Evolutionary conservation across 2,888 invertebrate species (phyloP), one percentile per base, ranked within the genome.

Genomic region (Drosophila helvetica): DNA sequence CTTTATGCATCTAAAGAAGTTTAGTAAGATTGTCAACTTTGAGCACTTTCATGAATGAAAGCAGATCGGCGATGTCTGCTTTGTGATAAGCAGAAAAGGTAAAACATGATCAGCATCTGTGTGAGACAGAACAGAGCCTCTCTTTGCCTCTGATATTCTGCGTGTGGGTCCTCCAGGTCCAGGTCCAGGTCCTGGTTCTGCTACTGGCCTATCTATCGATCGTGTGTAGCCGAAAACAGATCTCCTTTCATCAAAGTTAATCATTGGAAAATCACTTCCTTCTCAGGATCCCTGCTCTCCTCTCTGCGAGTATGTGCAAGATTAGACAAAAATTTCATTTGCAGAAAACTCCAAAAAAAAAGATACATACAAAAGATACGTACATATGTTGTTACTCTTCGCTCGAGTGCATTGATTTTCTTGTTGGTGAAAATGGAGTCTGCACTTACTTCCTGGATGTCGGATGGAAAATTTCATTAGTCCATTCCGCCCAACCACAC

Each of bases 241-340:
- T 47, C 58, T 55, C 73, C 75, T 86, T 90, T 90, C 77, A 90
- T 69, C 74, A 78, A 85, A 90, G 88, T 88, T 89, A 90, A 90
- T 90, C 90, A 90, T 89, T 89, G 90, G 90, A 90, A 90, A 90
- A 90, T 90, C 87, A 78, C 89, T 89, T 90, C 90, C 90, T 90
- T 88, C 82, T 88, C 84, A 86, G 74, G 53, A 60, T 65, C 48
- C 61, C 51, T 19, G 57, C 62, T 1, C 25, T 25, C 6, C 33
- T 47, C 9, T 67, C 51, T 1, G 62, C 58, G 38, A 38, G 38
- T 38, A 62, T 61, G 62, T 64, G 58, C 64, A 53, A 76, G 85
- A 87, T 85, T 85, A 84, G 71, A 64, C 80, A 80, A 84, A 85
- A 85, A 85, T 86, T 80, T 75, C 71, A 85, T 85, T 85, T 83